These are phyloP conservation scores for Leuctra nigra DNA, from an alignment of 2,888 invertebrate genomes.

Conservation along the genomic window DNA sequence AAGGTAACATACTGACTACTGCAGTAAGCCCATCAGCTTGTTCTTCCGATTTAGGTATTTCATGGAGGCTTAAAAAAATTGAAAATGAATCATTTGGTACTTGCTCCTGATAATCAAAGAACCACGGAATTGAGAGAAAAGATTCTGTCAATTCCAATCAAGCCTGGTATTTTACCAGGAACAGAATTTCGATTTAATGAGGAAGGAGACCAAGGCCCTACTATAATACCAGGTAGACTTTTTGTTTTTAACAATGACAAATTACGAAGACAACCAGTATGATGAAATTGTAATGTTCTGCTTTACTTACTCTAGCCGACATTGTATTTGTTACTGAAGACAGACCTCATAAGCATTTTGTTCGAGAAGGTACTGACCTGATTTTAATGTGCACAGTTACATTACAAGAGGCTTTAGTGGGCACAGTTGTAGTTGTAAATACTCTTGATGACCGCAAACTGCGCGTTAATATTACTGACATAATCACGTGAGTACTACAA, in stretches of 20 bases:
- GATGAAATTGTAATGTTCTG: background rate
- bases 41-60: slow-evolving; percentile 42
- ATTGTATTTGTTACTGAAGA: slow-evolving; percentile 69
- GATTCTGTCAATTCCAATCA: slow-evolving; percentile 64
- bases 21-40: too few relatives aligned
- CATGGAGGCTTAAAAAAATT: slow-evolving; percentile 75
- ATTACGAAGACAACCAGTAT: background rate
- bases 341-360: slow-evolving; percentile 58
- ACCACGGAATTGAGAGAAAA: slow-evolving; percentile 60
- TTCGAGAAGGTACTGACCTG: slow-evolving; percentile 61
- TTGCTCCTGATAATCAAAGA: slow-evolving; percentile 54
- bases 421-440: slow-evolving; percentile 55
- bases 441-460: slow-evolving; percentile 66
- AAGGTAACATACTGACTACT: too few relatives aligned
- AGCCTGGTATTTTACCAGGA: slow-evolving; percentile 64
- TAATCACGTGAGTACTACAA: slow-evolving; percentile 48
- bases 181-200: slow-evolving; percentile 68
- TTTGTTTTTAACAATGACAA: slow-evolving; percentile 11
- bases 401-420: slow-evolving; percentile 64
- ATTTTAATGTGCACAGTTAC: slow-evolving; percentile 52
- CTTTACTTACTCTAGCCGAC: slow-evolving; percentile 48
- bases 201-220: slow-evolving; percentile 73
- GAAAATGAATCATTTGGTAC: slow-evolving; percentile 68
- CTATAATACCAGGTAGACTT: slow-evolving; percentile 53
- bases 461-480: slow-evolving; percentile 62